phyloP scores from a whole-genome alignment of 2,797 vertebrate genomes.

The Odontamblyopus lacepedii region DNA sequence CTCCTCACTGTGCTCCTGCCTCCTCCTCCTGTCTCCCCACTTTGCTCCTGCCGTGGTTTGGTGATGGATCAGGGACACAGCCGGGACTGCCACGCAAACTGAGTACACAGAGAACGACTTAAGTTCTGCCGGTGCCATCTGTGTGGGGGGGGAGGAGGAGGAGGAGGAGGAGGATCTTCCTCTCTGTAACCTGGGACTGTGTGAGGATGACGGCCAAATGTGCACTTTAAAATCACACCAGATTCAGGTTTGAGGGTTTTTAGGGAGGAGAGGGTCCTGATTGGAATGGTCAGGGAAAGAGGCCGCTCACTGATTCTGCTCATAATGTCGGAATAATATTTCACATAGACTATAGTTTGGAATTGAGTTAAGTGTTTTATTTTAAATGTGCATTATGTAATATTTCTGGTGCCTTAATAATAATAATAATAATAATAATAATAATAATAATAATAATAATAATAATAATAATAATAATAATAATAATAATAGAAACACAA shows the following conservation, averaged over 20 bases:
- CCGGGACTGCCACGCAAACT: conserved; percentile 60
- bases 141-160: conserved; percentile 50
- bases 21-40: conserved; percentile 9
- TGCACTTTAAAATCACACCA: background rate
- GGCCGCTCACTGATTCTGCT: too few species aligned
- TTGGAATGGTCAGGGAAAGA: background rate
- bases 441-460: too few species aligned
- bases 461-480: too few species aligned
- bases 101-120: conserved; percentile 75
- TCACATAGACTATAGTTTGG: too few species aligned
- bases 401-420: too few species aligned
- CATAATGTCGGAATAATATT: too few species aligned
- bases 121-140: conserved; percentile 74
- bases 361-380: too few species aligned
- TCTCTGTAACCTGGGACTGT: conserved; percentile 67
- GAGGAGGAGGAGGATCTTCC: conserved; percentile 52
- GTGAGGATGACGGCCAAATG: conserved; percentile 28
- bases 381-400: too few species aligned
- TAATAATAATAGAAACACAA: too few species aligned
- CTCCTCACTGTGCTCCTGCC: background rate
- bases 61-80: conserved; percentile 68
- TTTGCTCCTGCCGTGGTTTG: conserved; percentile 44
- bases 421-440: too few species aligned
- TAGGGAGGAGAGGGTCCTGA: background rate
- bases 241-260: background rate